Percentiles rank a stretch among this genome's conserved stretches.
Evolutionary conservation across 2,797 vertebrate genomes (phyloP).

Genomic region (Acanthurus tractus): DNA sequence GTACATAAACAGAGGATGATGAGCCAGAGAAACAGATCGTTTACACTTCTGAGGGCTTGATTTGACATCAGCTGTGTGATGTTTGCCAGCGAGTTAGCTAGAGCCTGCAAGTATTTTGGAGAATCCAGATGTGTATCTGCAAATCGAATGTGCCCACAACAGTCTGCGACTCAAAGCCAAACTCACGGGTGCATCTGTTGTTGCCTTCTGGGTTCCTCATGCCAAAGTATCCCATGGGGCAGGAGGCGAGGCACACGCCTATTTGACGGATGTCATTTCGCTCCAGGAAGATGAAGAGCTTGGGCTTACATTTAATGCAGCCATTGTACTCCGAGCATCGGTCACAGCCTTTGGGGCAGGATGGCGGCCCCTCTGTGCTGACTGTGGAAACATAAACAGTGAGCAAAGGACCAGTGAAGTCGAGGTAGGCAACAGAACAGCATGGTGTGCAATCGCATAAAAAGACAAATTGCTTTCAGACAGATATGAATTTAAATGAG

Average conservation of each 20-base stretch:
- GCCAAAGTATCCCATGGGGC: slow-evolving; percentile 95
- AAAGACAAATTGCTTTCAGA: slow-evolving; percentile 28
- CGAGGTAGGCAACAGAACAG: slow-evolving; percentile 33
- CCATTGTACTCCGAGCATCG: slow-evolving; percentile 97
- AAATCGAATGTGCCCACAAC: slow-evolving; percentile 24
- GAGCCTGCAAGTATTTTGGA: slow-evolving; percentile 26
- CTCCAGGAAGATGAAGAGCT: slow-evolving; percentile 98
- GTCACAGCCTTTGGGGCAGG: slow-evolving; percentile 96
- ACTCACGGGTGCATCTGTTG: slow-evolving; percentile 98
- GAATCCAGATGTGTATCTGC: slow-evolving; percentile 39
- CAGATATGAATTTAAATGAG: slow-evolving; percentile 46
- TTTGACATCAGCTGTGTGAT: slow-evolving; percentile 50
- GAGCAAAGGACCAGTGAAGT: slow-evolving; percentile 13
- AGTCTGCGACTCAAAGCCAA: slow-evolving; percentile 15
- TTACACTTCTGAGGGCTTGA: slow-evolving; percentile 40
- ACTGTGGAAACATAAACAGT: slow-evolving; percentile 81
- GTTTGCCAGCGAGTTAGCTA: slow-evolving; percentile 25
- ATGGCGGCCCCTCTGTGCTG: slow-evolving; percentile 91
- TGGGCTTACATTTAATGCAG: slow-evolving; percentile 96
- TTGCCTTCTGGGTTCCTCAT: slow-evolving; percentile 97
- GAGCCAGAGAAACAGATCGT: slow-evolving; percentile 51
- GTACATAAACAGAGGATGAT: slow-evolving; percentile 52
- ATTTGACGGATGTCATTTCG: slow-evolving; percentile 96
- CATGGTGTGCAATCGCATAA: slow-evolving; percentile 10
- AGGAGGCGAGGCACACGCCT: slow-evolving; percentile 95